Conservation (phyloP, 2,113 vertebrate genomes). For the Oxygymnocypris stewartii region DNA sequence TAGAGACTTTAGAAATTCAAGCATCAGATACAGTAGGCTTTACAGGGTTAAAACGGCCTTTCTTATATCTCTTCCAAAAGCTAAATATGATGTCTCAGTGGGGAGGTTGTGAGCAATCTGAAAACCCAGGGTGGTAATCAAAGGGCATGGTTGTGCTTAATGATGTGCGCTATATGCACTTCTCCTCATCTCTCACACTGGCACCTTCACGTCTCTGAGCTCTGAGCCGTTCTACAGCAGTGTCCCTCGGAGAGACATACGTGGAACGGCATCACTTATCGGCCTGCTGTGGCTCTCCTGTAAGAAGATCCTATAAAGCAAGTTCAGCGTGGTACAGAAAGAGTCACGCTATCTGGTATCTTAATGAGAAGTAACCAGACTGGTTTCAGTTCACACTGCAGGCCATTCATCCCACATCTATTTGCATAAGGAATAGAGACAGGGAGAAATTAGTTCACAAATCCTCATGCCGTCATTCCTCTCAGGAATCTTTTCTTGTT, state of each 20-base stretch:
- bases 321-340: constrained; percentile 9
- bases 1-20: neutral
- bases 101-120: constrained; percentile 9
- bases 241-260: constrained; percentile 24
- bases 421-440: constrained; percentile 22
- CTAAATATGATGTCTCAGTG: neutral
- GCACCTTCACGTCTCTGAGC: constrained; percentile 17
- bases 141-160: constrained; percentile 6
- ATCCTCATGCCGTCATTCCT: neutral
- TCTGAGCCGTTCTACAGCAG: neutral
- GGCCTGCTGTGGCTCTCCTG: constrained; percentile 19
- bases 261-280: neutral
- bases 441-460: constrained; percentile 17
- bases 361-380: constrained; percentile 18
- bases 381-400: constrained; percentile 30
- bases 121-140: constrained; percentile 15
- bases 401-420: neutral
- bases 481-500: neutral
- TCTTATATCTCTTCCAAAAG: constrained; percentile 8
- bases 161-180: constrained; percentile 20
- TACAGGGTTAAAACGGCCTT: neutral
- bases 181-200: constrained; percentile 21
- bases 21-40: neutral
- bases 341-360: constrained; percentile 25
- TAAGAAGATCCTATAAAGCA: neutral